Conservation (phyloP, 2,113 vertebrate genomes). For the Scophthalmus maximus region DNA sequence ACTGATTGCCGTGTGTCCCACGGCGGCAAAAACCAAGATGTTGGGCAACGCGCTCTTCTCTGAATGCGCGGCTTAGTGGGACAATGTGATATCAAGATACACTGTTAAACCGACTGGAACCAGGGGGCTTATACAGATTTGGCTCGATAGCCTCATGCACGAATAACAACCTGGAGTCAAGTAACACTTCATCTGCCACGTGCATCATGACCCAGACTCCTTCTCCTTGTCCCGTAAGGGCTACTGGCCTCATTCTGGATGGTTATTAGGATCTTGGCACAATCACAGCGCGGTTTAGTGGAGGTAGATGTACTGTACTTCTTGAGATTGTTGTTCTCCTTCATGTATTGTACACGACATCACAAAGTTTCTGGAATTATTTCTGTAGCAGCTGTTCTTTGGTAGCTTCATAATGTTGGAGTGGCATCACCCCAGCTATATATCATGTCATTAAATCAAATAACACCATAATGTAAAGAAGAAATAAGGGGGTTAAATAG, state of each 20-base stretch:
- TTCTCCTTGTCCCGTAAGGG: not conserved
- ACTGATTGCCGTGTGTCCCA: not conserved
- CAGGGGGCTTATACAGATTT: slow-evolving; percentile 21
- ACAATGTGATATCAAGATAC: slow-evolving; percentile 27
- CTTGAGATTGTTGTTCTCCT: not conserved
- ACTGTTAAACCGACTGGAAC: slow-evolving; percentile 45
- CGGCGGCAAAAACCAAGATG: not conserved
- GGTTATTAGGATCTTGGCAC: not conserved
- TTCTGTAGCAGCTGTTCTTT: not conserved
- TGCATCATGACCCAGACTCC: slow-evolving; percentile 1
- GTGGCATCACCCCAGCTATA: too few relatives aligned
- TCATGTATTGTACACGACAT: not conserved
- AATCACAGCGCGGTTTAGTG: not conserved
- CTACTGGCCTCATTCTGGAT: not conserved
- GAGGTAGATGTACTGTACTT: not conserved
- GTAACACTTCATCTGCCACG: slow-evolving; percentile 16
- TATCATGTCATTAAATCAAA: too few relatives aligned
- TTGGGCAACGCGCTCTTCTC: slow-evolving; percentile 31
- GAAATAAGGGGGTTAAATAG: too few relatives aligned
- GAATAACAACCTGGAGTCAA: not conserved
- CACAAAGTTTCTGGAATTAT: not conserved
- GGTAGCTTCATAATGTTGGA: not conserved
- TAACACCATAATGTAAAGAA: too few relatives aligned
- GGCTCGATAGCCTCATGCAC: not conserved
- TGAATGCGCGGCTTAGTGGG: slow-evolving; percentile 5